Evolutionary conservation across 2,888 invertebrate species (phyloP), one percentile per base, ranked within the genome.

Genomic region (Phengaris alcon): DNA sequence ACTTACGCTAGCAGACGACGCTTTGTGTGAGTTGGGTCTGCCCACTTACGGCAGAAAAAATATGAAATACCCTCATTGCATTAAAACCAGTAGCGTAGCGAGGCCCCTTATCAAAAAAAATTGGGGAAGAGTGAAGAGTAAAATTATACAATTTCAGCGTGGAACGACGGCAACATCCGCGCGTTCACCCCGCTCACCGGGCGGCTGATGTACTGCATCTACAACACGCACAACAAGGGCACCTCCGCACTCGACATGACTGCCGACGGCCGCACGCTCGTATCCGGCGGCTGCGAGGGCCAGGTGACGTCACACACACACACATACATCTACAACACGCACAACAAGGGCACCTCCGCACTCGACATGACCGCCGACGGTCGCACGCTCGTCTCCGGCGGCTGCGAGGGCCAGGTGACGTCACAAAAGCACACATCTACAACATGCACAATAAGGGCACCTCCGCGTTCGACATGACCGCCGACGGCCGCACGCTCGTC

Each of bases 221-320:
- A 96, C 80, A 97, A 97, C 91, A 97, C 98, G 0, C 98, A 99
- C 86, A 96, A 97, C 82, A 97, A 97, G 85, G 97, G 97, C 75
- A 96, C 97, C 0, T 97, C 98, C 0, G 97, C 98, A 0, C 88
- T 99, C 59, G 96, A 96, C 46, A 94, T 96, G 79, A 96, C 97
- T 0, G 94, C 93, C 4, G 95, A 96, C 81, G 96, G 96, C 0
- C 91, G 91, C 15, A 94, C 95, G 46, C 94, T 99, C 74, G 95
- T 98, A 72, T 98, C 97, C 72, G 98, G 98, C 0, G 98, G 98
- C 6, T 97, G 97, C 78, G 98, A 98, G 85, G 98, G 98, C n/a
- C 97, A 98, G 93, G 97, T 95, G 15, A 46, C 57, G 15, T 74
- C 48, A 35, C 57, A 35, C 10, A n/a, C 35, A 6, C 94, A 95